These are phyloP conservation scores for Nasonovia ribisnigri DNA, from an alignment of 2,888 invertebrate species.

Conservation along the genomic window DNA sequence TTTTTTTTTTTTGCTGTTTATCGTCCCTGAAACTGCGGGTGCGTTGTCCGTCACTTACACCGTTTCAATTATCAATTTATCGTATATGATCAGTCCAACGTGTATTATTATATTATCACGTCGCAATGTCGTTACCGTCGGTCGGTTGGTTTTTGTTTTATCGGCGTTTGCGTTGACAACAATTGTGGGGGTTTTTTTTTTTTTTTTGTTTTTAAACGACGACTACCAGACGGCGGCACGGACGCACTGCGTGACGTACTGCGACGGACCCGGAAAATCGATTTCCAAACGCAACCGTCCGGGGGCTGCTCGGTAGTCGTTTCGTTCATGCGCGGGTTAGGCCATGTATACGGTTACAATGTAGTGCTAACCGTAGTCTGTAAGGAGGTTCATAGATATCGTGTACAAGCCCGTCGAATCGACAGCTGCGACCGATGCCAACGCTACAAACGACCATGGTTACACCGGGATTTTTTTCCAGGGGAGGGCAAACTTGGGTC, in stretches of 20 bases:
- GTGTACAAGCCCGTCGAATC: not conserved
- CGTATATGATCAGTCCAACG: not conserved
- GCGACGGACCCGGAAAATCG: constrained; percentile 20
- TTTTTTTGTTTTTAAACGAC: not conserved
- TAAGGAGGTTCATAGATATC: not conserved
- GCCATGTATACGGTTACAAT: not conserved
- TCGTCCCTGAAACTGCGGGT: not conserved
- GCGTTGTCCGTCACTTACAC: not conserved
- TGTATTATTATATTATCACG: not conserved
- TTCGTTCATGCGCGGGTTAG: constrained; percentile 25
- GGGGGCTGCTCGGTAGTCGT: constrained; percentile 18
- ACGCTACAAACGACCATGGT: not conserved
- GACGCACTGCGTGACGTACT: constrained; percentile 20
- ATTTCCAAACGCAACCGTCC: constrained; percentile 28
- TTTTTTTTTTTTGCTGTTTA: not conserved
- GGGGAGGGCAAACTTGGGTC: not conserved
- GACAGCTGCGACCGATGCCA: not conserved
- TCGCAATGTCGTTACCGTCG: not conserved
- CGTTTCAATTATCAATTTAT: not conserved
- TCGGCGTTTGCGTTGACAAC: not conserved
- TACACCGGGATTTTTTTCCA: not conserved
- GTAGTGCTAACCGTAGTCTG: not conserved
- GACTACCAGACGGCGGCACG: constrained; percentile 11
- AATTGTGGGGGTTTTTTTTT: not conserved
- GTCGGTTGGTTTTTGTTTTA: not conserved